A percentile compares a stretch with the other conserved stretches of the same genome.
phyloP scores from a whole-genome alignment of 2,888 invertebrate species.

The Mycalesis mineus region DNA sequence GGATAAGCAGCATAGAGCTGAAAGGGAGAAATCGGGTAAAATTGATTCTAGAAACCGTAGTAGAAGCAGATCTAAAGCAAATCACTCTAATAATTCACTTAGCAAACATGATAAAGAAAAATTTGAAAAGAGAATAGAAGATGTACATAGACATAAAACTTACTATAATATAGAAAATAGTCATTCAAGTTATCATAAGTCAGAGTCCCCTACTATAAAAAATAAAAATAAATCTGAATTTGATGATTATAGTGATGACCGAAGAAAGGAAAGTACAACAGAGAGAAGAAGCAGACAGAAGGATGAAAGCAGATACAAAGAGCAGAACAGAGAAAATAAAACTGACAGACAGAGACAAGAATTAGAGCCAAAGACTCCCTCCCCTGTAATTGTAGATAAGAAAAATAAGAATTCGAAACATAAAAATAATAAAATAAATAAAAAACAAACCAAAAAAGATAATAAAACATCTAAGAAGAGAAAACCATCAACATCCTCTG shows the following conservation, averaged over 20 bases:
- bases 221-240: background rate
- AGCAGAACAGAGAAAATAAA: conserved; percentile 20
- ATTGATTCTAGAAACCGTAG: conserved; percentile 23
- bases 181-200: conserved; percentile 19
- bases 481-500: conserved; percentile 57
- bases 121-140: conserved; percentile 12
- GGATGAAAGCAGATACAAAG: conserved; percentile 18
- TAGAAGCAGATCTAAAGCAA: conserved; percentile 26
- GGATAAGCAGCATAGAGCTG: conserved; percentile 8
- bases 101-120: conserved; percentile 15
- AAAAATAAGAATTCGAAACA: conserved; percentile 30
- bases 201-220: conserved; percentile 23
- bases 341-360: conserved; percentile 21
- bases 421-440: conserved; percentile 31
- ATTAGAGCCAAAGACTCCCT: conserved; percentile 31
- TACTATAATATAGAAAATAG: conserved; percentile 19
- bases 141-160: conserved; percentile 24
- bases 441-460: conserved; percentile 25
- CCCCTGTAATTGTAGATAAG: conserved; percentile 32
- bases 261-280: conserved; percentile 16
- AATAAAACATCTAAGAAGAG: conserved; percentile 29
- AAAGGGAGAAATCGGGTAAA: conserved; percentile 6
- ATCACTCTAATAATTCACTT: conserved; percentile 21
- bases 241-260: conserved; percentile 26
- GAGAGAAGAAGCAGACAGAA: conserved; percentile 14